Base-by-base conservation (phyloP, 1,140 invertebrate genomes). In the Laodelphax striatellus region DNA sequence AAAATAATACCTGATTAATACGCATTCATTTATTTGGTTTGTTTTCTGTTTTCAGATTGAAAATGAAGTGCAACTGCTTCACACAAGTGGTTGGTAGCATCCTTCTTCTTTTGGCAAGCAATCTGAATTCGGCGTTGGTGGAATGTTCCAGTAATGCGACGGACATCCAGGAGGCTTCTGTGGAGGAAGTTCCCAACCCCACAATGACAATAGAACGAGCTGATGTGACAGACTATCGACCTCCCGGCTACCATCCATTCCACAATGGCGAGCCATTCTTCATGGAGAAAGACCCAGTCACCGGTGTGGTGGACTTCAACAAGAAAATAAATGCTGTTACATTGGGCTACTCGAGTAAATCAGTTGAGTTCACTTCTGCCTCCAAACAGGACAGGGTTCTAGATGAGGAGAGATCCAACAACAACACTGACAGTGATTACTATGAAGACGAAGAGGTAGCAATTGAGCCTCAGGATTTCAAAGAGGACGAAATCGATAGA, bases 181-280 rank as follows among this genome's bases (percentile, higher is more conserved):
- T 68, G 0, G 34, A 67, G 55, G 64, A 68, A 55, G 50, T 65
- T 6, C 60, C 62, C 1, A 53, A 57, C 9, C 63, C 63, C n/a
- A 19, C 63, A 1, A 67, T 66, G 64, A 66, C 64, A 2, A 41
- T 68, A 11, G 62, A 63, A 17, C 62, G 59, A 16, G 62, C 52
- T 16, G 24, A 61, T 19, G 50, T 56, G 1, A 24, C 55, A 14
- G 62, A 63, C 16, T 58, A 59, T 11, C 28, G 52, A 10, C 54
- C 59, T 4, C 74, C 41, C 67, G 70, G 66, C 62, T 74, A 46
- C 69, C 75, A 69, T 58, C 73, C 75, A 10, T 83, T 85, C 65
- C 84, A 86, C 64, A 79, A 82, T 56, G 84, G 84, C 21, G 83
- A 83, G 63, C 83, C 84, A 0, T 86, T 86, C 67, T 84, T 83